Percentiles rank a stretch among this genome's conserved stretches.
These are phyloP conservation scores for Ophioderma brevispina DNA, from an alignment of 35 echinoderm and acorn worm genomes.

Conservation along the genomic window DNA sequence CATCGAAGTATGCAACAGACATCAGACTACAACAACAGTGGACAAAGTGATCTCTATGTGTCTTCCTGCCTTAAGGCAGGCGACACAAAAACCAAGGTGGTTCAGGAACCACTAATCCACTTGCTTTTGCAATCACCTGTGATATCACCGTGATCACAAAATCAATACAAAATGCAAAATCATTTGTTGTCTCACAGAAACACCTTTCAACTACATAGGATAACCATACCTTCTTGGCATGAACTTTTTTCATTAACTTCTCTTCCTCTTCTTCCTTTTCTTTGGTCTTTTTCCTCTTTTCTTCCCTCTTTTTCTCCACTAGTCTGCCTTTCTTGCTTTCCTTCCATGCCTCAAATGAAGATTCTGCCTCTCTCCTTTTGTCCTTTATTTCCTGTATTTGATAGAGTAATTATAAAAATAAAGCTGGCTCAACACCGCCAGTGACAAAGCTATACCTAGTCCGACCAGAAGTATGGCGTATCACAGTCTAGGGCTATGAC, in stretches of 20 bases:
- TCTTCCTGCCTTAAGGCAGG: too few species aligned
- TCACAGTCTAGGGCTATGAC: too few species aligned
- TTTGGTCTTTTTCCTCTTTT: constrained; percentile 23
- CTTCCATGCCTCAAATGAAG: constrained; percentile 53
- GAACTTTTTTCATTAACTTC: constrained; percentile 28
- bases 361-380: constrained; percentile 24
- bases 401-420: neutral
- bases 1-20: too few species aligned
- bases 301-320: neutral
- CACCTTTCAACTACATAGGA: too few species aligned
- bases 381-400: constrained; percentile 33
- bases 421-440: neutral
- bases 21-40: too few species aligned
- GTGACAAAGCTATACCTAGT: neutral
- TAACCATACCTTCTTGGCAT: constrained; percentile 38
- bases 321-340: constrained; percentile 26
- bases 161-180: too few species aligned
- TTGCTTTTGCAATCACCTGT: too few species aligned
- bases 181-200: too few species aligned
- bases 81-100: too few species aligned
- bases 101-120: too few species aligned
- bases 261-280: constrained; percentile 33
- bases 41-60: too few species aligned
- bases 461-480: neutral
- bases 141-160: too few species aligned